Evolutionary conservation across 2,797 vertebrate species (phyloP).

Genomic region (Anguilla anguilla): DNA sequence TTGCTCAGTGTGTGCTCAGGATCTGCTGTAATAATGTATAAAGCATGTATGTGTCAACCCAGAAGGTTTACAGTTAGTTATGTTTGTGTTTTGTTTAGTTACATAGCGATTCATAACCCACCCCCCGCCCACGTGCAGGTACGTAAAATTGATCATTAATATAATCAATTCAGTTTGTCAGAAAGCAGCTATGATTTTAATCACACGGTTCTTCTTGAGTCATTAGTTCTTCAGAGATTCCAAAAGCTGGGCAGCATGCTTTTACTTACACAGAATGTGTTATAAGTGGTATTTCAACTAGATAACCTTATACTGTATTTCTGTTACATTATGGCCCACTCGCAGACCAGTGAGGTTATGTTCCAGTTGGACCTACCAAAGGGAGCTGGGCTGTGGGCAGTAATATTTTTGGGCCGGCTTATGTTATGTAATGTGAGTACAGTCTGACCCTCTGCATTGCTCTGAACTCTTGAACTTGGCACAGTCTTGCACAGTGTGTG

Average conservation of each 20-base stretch:
- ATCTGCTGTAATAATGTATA: not conserved
- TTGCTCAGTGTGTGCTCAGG: not conserved
- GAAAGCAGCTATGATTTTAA: too few species aligned
- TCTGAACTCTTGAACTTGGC: conserved; percentile 30
- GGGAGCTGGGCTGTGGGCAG: not conserved
- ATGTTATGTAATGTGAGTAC: conserved; percentile 56
- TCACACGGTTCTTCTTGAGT: too few species aligned
- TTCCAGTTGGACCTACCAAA: conserved; percentile 27
- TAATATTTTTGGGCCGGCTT: conserved; percentile 51
- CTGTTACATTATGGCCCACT: not conserved
- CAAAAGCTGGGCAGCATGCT: not conserved
- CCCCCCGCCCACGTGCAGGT: too few species aligned
- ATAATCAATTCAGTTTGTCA: too few species aligned
- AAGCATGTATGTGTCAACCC: not conserved
- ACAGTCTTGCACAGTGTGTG: not conserved
- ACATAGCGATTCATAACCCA: not conserved
- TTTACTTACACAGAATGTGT: not conserved
- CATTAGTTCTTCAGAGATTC: too few species aligned
- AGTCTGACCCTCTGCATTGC: conserved; percentile 26
- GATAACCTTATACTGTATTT: not conserved
- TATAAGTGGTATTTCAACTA: not conserved
- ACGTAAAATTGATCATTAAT: too few species aligned
- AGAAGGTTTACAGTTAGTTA: not conserved
- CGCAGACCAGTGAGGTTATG: conserved; percentile 20
- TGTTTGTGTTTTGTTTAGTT: not conserved